Conservation (phyloP, 2,888 invertebrate genomes). For the Athalia rosae region DNA sequence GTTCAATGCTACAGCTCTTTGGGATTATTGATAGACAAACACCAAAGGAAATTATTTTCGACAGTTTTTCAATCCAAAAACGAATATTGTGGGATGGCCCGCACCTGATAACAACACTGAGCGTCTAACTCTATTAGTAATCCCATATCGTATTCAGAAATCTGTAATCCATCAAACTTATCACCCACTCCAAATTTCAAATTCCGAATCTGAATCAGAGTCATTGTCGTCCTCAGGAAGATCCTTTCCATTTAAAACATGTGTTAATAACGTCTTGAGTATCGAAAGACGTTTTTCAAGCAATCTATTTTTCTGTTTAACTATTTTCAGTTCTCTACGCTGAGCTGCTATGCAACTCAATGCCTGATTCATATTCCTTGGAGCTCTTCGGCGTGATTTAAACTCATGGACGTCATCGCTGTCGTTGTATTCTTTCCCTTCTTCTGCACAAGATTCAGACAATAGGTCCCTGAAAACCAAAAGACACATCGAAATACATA, state of each 20-base stretch:
- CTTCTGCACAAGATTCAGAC: neutral
- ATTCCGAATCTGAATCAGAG: constrained; percentile 34
- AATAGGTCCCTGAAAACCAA: constrained; percentile 17
- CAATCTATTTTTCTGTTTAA: constrained; percentile 37
- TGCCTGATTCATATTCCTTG: constrained; percentile 23
- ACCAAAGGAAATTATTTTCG: too few relatives aligned
- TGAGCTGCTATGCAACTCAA: constrained; percentile 32
- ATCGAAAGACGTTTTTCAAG: constrained; percentile 32
- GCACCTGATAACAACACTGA: too few relatives aligned
- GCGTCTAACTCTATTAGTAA: neutral
- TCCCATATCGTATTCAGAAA: neutral
- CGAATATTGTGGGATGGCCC: too few relatives aligned
- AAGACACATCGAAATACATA: neutral
- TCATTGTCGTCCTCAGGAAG: constrained; percentile 26
- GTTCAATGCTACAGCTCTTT: too few relatives aligned
- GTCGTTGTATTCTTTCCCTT: constrained; percentile 4
- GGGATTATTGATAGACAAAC: too few relatives aligned
- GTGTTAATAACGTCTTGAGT: constrained; percentile 30
- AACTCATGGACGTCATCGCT: constrained; percentile 12
- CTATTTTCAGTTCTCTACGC: constrained; percentile 38
- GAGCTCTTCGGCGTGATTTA: constrained; percentile 40
- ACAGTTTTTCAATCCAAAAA: too few relatives aligned
- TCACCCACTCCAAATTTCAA: constrained; percentile 43
- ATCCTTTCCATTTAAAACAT: constrained; percentile 28
- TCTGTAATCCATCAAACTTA: neutral